phyloP scores from a whole-genome alignment of 2,888 invertebrate species.

The Dicroscelio sp. region DNA sequence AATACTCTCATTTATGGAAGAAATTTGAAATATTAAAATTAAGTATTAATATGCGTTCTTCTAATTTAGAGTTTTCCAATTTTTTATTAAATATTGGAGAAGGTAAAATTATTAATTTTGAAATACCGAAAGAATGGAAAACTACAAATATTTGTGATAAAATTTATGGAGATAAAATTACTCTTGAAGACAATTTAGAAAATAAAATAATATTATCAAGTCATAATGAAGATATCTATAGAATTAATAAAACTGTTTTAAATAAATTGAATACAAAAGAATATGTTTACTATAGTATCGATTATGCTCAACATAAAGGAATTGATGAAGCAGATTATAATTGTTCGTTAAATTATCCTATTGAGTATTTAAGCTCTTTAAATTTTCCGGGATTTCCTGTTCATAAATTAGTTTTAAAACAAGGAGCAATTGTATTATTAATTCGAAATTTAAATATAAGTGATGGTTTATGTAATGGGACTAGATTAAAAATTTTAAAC shows the following conservation, averaged over 20 bases:
- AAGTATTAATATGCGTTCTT: too few species aligned
- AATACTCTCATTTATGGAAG: too few species aligned
- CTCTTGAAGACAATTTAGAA: neutral
- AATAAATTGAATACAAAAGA: slow-evolving; percentile 19
- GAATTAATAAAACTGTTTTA: slow-evolving; percentile 39
- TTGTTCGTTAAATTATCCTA: slow-evolving; percentile 45
- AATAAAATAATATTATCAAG: slow-evolving; percentile 26
- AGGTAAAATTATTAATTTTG: slow-evolving; percentile 10
- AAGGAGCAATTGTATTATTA: slow-evolving; percentile 71
- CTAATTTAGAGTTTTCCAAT: too few species aligned
- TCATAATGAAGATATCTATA: slow-evolving; percentile 45
- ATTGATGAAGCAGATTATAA: slow-evolving; percentile 31
- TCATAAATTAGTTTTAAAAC: slow-evolving; percentile 52
- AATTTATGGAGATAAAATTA: slow-evolving; percentile 20
- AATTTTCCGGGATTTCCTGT: slow-evolving; percentile 40
- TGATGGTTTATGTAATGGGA: slow-evolving; percentile 77
- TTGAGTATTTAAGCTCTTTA: slow-evolving; percentile 69
- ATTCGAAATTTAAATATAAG: slow-evolving; percentile 73
- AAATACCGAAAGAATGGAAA: slow-evolving; percentile 35
- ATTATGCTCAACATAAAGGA: slow-evolving; percentile 48
- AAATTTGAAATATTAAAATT: too few species aligned
- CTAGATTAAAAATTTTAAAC: slow-evolving; percentile 67
- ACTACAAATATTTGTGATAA: slow-evolving; percentile 16
- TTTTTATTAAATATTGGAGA: slow-evolving; percentile 33
- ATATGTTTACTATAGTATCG: slow-evolving; percentile 45